Evolutionary conservation across 2,888 invertebrate species (phyloP).

Genomic region (Dynastes hyllus): DNA sequence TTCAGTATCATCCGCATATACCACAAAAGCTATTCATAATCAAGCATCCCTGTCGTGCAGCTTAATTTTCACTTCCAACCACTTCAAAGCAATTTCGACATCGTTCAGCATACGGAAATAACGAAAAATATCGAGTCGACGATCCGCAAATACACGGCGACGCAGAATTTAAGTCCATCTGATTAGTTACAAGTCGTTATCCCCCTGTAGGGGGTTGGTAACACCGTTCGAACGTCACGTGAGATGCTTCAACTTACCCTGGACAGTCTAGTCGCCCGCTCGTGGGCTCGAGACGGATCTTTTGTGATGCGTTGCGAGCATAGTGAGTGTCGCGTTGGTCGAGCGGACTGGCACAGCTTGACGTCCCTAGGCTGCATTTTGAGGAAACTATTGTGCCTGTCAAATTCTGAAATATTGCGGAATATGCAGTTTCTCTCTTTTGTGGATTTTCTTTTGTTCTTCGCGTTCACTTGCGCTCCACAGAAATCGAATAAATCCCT

Average conservation of each 20-base stretch:
- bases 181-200: constrained; percentile 68
- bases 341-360: constrained; percentile 64
- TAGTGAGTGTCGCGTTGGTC: constrained; percentile 55
- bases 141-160: no score
- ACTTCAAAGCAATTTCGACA: no score
- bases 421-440: constrained; percentile 65
- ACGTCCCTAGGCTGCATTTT: constrained; percentile 68
- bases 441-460: constrained; percentile 58
- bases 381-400: constrained; percentile 68
- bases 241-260: constrained; percentile 67
- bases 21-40: neutral
- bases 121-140: no score
- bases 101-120: no score
- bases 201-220: constrained; percentile 65
- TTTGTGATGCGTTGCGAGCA: constrained; percentile 58
- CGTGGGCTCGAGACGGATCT: constrained; percentile 52
- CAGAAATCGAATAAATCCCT: neutral
- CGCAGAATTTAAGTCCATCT: constrained; percentile 57
- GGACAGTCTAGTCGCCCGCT: constrained; percentile 64
- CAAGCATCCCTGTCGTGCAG: neutral
- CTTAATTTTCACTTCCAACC: neutral
- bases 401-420: constrained; percentile 69
- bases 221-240: constrained; percentile 66
- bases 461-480: constrained; percentile 8
- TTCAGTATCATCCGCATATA: no score